phyloP scores from a whole-genome alignment of 2,888 invertebrate genomes.

The Caenorhabditis panamensis region DNA sequence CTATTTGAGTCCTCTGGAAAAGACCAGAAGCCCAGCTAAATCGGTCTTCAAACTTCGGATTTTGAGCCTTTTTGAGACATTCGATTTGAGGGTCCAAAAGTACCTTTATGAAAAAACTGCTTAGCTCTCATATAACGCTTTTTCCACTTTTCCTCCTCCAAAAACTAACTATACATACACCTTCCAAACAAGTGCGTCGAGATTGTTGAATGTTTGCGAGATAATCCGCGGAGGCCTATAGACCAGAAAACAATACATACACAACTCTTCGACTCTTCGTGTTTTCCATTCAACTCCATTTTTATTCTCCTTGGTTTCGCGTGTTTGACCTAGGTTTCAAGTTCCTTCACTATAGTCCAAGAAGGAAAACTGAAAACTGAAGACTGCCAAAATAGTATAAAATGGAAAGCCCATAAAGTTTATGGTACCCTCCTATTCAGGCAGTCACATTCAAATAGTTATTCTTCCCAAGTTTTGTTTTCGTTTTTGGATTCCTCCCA shows the following conservation, averaged over 20 bases:
- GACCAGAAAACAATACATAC: constrained; percentile 37
- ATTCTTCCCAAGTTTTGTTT: constrained; percentile 8
- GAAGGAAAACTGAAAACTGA: too few relatives aligned
- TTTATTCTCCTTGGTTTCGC: background rate
- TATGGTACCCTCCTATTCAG: background rate
- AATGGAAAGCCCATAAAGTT: background rate
- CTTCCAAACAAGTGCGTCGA: background rate
- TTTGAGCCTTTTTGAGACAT: too few relatives aligned
- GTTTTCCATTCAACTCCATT: background rate
- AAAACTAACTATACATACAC: background rate
- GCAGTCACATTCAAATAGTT: background rate
- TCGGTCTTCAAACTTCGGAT: too few relatives aligned
- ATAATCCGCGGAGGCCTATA: constrained; percentile 33
- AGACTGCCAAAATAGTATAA: too few relatives aligned
- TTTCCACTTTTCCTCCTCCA: background rate
- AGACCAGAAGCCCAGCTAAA: too few relatives aligned
- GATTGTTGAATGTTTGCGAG: constrained; percentile 41
- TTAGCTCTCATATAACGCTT: too few relatives aligned
- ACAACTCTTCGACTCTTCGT: background rate
- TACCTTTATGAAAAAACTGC: too few relatives aligned
- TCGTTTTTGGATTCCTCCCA: background rate
- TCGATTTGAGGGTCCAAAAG: too few relatives aligned
- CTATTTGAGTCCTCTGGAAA: too few relatives aligned
- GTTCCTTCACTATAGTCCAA: background rate
- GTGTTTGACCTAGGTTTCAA: background rate